These are phyloP conservation scores for Aquatica leii DNA, from an alignment of 2,888 invertebrate genomes.

Conservation along the genomic window DNA sequence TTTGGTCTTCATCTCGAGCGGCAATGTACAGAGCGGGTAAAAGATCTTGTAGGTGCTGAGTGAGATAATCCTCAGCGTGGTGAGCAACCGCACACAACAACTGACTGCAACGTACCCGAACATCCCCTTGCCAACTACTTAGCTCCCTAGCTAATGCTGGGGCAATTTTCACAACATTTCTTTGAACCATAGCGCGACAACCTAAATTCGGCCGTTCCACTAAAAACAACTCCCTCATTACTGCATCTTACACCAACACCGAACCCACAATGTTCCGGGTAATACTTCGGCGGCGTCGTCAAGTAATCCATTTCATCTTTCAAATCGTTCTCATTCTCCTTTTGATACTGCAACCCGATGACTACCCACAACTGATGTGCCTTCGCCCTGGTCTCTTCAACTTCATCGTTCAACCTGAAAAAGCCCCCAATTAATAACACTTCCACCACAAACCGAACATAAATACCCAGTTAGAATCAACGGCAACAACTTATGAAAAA, in stretches of 20 bases:
- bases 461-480: constrained; percentile 81
- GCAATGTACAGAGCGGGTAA: constrained; percentile 66
- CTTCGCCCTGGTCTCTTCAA: constrained; percentile 72
- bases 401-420: constrained; percentile 78
- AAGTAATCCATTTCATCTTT: constrained; percentile 85
- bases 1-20: constrained; percentile 69
- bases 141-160: constrained; percentile 77
- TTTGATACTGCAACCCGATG: constrained; percentile 79
- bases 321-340: constrained; percentile 88
- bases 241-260: not conserved
- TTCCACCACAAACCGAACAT: not conserved
- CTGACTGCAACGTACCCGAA: constrained; percentile 76
- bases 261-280: constrained; percentile 71
- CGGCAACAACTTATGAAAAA: constrained; percentile 86
- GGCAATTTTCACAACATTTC: constrained; percentile 77
- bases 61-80: constrained; percentile 77
- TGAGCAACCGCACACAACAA: constrained; percentile 76
- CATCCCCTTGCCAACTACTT: constrained; percentile 75
- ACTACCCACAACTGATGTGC: constrained; percentile 73
- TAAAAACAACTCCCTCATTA: too few relatives aligned
- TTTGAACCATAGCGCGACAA: constrained; percentile 80
- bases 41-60: constrained; percentile 70
- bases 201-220: constrained; percentile 86
- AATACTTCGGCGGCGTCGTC: constrained; percentile 71
- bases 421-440: not conserved